These are phyloP conservation scores for Salvelinus sp. DNA, from an alignment of 2,113 vertebrate species.

Conservation along the genomic window DNA sequence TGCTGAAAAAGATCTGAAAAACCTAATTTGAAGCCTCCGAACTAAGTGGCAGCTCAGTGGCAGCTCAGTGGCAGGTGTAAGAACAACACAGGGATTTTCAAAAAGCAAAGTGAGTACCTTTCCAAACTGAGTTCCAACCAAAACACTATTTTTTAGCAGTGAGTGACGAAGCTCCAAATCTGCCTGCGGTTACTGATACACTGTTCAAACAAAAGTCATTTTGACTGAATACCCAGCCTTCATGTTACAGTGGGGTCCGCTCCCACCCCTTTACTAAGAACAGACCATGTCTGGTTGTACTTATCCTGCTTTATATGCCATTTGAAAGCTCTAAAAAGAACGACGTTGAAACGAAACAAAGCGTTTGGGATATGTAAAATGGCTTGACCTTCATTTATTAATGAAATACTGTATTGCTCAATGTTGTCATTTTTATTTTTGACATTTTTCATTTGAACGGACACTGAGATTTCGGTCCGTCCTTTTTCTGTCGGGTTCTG, in stretches of 20 bases:
- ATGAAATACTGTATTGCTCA: constrained; percentile 60
- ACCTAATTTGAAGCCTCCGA: constrained; percentile 16
- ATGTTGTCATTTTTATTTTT: constrained; percentile 45
- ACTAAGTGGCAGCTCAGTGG: constrained; percentile 19
- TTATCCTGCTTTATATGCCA: constrained; percentile 51
- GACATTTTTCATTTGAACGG: constrained; percentile 19
- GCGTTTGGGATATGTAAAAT: constrained; percentile 49
- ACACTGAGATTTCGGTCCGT: not conserved
- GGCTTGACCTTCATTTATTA: constrained; percentile 55
- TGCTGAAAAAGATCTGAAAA: constrained; percentile 11
- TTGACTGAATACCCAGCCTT: constrained; percentile 10
- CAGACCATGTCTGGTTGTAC: constrained; percentile 30
- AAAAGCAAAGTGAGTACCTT: constrained; percentile 12
- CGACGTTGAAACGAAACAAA: constrained; percentile 48
- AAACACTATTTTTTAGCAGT: not conserved
- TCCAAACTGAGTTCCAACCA: not conserved
- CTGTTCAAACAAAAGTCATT: not conserved
- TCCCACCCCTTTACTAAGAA: constrained; percentile 16
- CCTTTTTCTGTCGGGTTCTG: constrained; percentile 11
- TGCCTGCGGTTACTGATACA: no score
- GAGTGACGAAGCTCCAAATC: no score
- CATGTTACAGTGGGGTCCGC: constrained; percentile 20
- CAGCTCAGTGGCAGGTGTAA: constrained; percentile 11
- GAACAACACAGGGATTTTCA: not conserved
- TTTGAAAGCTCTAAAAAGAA: constrained; percentile 50